A percentile compares a stretch with the other conserved stretches of the same genome.
Conservation (phyloP, 2,113 vertebrate species). For the Poeciliopsis turrubarensis region DNA sequence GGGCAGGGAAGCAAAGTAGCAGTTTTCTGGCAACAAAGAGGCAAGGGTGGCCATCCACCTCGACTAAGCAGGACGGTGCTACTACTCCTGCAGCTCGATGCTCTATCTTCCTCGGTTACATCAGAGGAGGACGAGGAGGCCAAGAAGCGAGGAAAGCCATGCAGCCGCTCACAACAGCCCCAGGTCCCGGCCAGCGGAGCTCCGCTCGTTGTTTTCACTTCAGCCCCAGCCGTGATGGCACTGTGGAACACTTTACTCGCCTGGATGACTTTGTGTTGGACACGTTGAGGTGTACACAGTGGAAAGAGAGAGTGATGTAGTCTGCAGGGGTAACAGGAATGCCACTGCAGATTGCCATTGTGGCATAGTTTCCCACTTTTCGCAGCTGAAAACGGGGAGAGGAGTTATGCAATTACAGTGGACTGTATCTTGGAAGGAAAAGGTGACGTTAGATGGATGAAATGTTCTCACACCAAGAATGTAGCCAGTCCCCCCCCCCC, state of each 20-base stretch:
- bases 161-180: constrained; percentile 41
- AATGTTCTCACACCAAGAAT: constrained; percentile 71
- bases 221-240: constrained; percentile 39
- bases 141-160: constrained; percentile 49
- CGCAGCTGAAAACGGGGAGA: constrained; percentile 55
- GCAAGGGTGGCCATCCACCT: constrained; percentile 44
- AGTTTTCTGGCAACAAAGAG: constrained; percentile 14
- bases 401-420: constrained; percentile 70
- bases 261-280: constrained; percentile 46
- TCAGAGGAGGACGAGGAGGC: constrained; percentile 51
- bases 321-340: constrained; percentile 60
- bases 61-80: constrained; percentile 53
- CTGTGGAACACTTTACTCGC: constrained; percentile 63
- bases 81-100: neutral
- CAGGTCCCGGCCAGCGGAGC: constrained; percentile 42
- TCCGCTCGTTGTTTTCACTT: constrained; percentile 68
- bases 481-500: constrained; percentile 63
- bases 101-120: constrained; percentile 61
- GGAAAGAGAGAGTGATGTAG: constrained; percentile 64
- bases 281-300: constrained; percentile 50
- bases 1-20: constrained; percentile 6
- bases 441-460: constrained; percentile 75
- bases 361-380: constrained; percentile 64
- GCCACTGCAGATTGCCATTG: constrained; percentile 56
- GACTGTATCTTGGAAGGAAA: constrained; percentile 68